Evolutionary conservation across 2,113 vertebrate species (phyloP).

Genomic region (Zeus faber): DNA sequence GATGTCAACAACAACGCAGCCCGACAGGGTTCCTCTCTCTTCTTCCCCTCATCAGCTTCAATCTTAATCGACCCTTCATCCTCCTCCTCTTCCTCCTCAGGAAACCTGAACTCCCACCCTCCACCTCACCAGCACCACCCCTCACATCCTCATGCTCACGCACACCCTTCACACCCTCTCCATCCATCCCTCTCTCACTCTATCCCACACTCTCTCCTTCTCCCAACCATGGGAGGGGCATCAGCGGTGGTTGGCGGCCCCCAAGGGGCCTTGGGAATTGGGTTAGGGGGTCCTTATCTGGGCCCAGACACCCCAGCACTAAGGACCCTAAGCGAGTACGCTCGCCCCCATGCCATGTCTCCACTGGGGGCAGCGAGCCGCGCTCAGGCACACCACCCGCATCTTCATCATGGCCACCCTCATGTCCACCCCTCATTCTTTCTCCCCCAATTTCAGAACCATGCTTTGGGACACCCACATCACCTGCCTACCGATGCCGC

Average conservation of each 20-base stretch:
- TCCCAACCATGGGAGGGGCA: slow-evolving; percentile 81
- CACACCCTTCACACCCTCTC: slow-evolving; percentile 68
- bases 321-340: slow-evolving; percentile 96
- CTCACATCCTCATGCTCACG: slow-evolving; percentile 68
- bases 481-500: slow-evolving; percentile 76
- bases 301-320: slow-evolving; percentile 94
- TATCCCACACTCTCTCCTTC: slow-evolving; percentile 77
- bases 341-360: slow-evolving; percentile 95
- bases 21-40: slow-evolving; percentile 75
- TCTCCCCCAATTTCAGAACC: slow-evolving; percentile 78
- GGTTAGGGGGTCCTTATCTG: slow-evolving; percentile 92
- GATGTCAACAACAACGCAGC: slow-evolving; percentile 52
- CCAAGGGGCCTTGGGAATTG: slow-evolving; percentile 76
- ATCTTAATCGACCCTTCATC: slow-evolving; percentile 74
- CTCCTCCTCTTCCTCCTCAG: slow-evolving; percentile 64
- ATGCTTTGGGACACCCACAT: slow-evolving; percentile 71
- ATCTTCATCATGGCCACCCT: slow-evolving; percentile 74
- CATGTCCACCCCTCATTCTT: slow-evolving; percentile 79
- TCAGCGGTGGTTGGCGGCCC: slow-evolving; percentile 72
- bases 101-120: slow-evolving; percentile 59
- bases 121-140: slow-evolving; percentile 67
- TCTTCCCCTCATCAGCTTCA: slow-evolving; percentile 75
- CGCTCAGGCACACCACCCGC: slow-evolving; percentile 67
- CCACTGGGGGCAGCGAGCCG: slow-evolving; percentile 75
- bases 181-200: slow-evolving; percentile 71